Evolutionary conservation across 2,888 invertebrate genomes (phyloP).

Genomic region (Crepidodera aurea): DNA sequence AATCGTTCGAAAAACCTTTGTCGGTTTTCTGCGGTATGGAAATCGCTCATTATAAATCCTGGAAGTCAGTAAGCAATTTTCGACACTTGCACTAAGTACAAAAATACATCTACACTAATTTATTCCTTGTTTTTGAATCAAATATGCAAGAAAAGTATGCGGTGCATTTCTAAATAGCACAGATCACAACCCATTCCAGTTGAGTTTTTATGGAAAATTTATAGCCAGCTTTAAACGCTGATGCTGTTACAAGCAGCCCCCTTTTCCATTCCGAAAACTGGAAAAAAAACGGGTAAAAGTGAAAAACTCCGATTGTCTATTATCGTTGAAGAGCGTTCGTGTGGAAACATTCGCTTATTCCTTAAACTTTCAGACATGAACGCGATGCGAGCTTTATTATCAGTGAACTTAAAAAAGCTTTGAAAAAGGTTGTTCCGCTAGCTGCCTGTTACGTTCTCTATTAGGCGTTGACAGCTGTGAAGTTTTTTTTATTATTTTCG

Average conservation of each 20-base stretch:
- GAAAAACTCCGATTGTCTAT: constrained; percentile 42
- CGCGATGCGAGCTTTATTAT: constrained; percentile 34
- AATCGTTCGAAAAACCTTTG: too few relatives aligned
- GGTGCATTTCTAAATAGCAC: too few relatives aligned
- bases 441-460: constrained; percentile 31
- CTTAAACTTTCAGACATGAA: constrained; percentile 38
- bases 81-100: too few relatives aligned
- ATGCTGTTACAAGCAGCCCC: constrained; percentile 9
- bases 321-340: constrained; percentile 37
- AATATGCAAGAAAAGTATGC: too few relatives aligned
- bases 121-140: too few relatives aligned
- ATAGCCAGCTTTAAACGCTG: constrained; percentile 18
- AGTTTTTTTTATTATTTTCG: constrained; percentile 20
- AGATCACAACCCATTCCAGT: too few relatives aligned
- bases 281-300: constrained; percentile 23
- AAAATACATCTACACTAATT: too few relatives aligned
- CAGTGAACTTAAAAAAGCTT: constrained; percentile 33
- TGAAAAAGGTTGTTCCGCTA: constrained; percentile 24
- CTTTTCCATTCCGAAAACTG: constrained; percentile 1
- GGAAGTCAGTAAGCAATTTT: too few relatives aligned
- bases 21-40: too few relatives aligned
- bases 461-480: constrained; percentile 30
- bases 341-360: constrained; percentile 41
- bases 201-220: too few relatives aligned
- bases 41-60: too few relatives aligned